phyloP scores from a whole-genome alignment of 2,797 vertebrate genomes.

The Lepus townsendii region DNA sequence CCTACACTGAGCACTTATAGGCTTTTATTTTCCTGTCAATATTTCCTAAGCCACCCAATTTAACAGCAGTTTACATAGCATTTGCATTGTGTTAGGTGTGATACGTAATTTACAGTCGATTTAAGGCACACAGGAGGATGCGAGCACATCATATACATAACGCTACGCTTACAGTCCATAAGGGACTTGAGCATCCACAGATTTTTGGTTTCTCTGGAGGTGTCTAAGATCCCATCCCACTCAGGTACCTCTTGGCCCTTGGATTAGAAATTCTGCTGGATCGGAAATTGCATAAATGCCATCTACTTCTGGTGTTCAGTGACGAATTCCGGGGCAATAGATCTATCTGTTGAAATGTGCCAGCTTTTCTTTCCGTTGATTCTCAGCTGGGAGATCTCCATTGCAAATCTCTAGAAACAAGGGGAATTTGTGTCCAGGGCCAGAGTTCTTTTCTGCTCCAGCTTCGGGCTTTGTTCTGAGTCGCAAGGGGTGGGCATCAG shows the following conservation, averaged over 20 bases:
- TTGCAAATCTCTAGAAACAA: not conserved
- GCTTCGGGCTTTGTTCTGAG: not conserved
- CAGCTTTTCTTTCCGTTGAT: not conserved
- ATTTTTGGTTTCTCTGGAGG: not conserved
- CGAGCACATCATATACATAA: not conserved
- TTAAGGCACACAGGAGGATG: not conserved
- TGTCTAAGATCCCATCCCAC: not conserved
- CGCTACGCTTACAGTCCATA: not conserved
- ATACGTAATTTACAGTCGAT: not conserved
- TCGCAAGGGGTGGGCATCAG: not conserved
- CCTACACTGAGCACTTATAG: not conserved
- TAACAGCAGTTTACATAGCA: not conserved
- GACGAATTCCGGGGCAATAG: conserved; percentile 2
- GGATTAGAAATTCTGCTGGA: not conserved
- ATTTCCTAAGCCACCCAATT: not conserved
- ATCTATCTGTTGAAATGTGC: not conserved
- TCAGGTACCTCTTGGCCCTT: no score
- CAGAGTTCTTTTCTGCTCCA: not conserved
- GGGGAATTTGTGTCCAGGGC: not conserved
- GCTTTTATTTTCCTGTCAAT: not conserved
- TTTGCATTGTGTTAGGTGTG: not conserved
- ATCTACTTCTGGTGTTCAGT: not conserved
- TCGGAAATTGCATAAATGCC: not conserved
- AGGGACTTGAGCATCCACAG: not conserved
- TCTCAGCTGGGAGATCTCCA: not conserved